Conservation (phyloP, 2,888 invertebrate species). For the Augiades crinisus region DNA sequence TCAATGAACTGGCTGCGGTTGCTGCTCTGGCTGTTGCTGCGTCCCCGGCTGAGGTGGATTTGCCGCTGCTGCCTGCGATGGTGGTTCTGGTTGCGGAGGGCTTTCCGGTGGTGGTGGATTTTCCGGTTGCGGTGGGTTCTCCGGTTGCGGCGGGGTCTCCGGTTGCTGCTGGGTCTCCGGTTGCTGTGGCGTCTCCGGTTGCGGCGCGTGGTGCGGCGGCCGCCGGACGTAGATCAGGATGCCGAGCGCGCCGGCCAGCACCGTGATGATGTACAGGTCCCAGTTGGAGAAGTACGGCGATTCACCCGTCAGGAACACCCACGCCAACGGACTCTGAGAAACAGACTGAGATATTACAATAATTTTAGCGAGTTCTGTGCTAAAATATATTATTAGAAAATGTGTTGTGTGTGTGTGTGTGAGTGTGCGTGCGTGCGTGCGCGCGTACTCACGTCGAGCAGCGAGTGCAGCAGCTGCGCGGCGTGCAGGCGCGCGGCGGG, state of each 20-base stretch:
- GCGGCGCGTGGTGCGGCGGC: slow-evolving; percentile 56
- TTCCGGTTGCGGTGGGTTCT: not conserved
- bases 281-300: slow-evolving; percentile 91
- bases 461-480: slow-evolving; percentile 1
- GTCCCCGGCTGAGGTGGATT: not conserved
- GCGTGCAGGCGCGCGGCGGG: not conserved
- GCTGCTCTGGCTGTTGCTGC: not conserved
- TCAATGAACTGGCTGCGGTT: slow-evolving; percentile 13
- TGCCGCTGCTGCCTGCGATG: not conserved
- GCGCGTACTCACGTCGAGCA: slow-evolving; percentile 34
- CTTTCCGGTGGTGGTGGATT: not conserved
- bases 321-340: slow-evolving; percentile 83
- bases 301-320: slow-evolving; percentile 84
- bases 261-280: slow-evolving; percentile 95
- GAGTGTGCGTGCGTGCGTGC: too few relatives aligned
- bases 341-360: slow-evolving; percentile 45
- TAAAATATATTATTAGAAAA: too few relatives aligned
- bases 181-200: slow-evolving; percentile 8
- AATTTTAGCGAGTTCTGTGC: slow-evolving; percentile 16
- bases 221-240: slow-evolving; percentile 88
- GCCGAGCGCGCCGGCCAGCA: slow-evolving; percentile 90
- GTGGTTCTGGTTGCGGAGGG: not conserved
- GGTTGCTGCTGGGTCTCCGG: not conserved
- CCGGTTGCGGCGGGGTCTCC: not conserved
- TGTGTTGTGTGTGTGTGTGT: too few relatives aligned